Evolutionary conservation across 2,113 vertebrate species (phyloP), one percentile per base, ranked within the genome.

Genomic region (Megatriorchis doriae): DNA sequence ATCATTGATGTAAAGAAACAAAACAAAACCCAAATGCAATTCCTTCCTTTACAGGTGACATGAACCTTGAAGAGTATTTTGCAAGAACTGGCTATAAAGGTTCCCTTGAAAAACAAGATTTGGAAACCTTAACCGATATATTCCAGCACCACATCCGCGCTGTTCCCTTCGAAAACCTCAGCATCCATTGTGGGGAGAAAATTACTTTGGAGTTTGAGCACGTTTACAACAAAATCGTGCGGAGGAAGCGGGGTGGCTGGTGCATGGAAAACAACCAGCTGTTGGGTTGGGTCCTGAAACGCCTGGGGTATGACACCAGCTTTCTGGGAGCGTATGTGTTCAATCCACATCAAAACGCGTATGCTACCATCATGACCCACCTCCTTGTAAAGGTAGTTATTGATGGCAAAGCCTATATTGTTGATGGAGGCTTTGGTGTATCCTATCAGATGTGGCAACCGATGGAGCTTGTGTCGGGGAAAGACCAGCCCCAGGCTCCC

Each of bases 211-310:
- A 98, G 66, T 58, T 99, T 36, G 95, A 98, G 48, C 78, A 90
- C 0, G 84, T 97, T 89, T 99, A 98, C 71, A 87, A 98, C 78
- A 99, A 99, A 93, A 71, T 99, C 0, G 98, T 99, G 81, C 94
- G 71, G 90, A 97, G 56, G 67, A 95, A 92, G 15, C 86, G 98
- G 4, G 99, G 99, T 13, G 99, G 99, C 4, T 99, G 98, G 99
- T 99, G 99, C 96, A 97, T 98, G 90, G 99, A 99, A 58, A 98
- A 98, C 97, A 99, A 99, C 95, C 97, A 97, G 20, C 97, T 99
- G 16, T 97, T 99, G 45, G 97, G 97, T 58, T 99, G 99, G 99
- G 98, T 98, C 45, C 96, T 99, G 71, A 98, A 91, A 71, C 26
- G 96, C 31, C 97, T 99, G 88, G 98, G 99, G 0, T 99, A 98